Evolutionary conservation across 2,888 invertebrate genomes (phyloP).

Genomic region (Epistrophella euchroma): DNA sequence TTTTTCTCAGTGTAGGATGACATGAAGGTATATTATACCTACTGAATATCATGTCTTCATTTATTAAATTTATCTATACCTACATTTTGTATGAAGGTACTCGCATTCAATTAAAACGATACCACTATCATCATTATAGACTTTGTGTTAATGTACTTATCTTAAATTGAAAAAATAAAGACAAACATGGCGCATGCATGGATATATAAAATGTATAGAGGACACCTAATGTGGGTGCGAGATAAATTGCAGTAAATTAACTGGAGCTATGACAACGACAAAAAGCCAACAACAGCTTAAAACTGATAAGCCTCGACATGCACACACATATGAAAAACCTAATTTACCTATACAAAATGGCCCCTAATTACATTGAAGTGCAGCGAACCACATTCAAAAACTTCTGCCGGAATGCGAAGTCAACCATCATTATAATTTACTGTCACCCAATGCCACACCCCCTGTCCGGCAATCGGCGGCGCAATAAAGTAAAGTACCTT

Average conservation of each 20-base stretch:
- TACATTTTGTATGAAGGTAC: conserved; percentile 7
- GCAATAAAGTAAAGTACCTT: conserved; percentile 65
- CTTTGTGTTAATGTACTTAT: conserved; percentile 52
- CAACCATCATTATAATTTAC: conserved; percentile 65
- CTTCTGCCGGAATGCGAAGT: conserved; percentile 35
- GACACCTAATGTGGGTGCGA: conserved; percentile 55
- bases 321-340: background rate
- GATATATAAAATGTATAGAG: background rate
- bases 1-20: background rate
- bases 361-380: conserved; percentile 68
- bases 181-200: conserved; percentile 44
- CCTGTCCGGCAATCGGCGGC: conserved; percentile 50
- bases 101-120: conserved; percentile 26
- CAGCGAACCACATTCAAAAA: conserved; percentile 22
- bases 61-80: conserved; percentile 10
- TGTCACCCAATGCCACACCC: conserved; percentile 61
- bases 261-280: conserved; percentile 36
- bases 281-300: conserved; percentile 32
- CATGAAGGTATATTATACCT: background rate
- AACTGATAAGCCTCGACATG: conserved; percentile 4
- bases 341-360: conserved; percentile 54
- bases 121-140: conserved; percentile 44
- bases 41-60: conserved; percentile 6
- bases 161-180: conserved; percentile 46
- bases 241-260: conserved; percentile 57